Conservation (phyloP, 2,113 vertebrate species). For the Bucco capensis region DNA sequence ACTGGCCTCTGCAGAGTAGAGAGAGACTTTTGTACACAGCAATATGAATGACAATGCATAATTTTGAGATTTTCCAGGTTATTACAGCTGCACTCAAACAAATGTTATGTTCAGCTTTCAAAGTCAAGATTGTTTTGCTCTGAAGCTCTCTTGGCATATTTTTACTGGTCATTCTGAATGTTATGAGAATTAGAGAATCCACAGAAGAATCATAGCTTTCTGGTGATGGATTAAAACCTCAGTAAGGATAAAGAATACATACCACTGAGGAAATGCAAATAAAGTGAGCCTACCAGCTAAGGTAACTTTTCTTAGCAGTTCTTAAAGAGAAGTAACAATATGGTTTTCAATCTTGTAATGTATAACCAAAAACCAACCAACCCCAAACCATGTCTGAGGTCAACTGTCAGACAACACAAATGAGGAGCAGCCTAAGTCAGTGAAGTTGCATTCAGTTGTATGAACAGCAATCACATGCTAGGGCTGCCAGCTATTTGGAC, state of each 20-base stretch:
- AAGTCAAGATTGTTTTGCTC: neutral
- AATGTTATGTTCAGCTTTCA: neutral
- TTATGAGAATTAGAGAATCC: neutral
- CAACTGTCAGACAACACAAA: neutral
- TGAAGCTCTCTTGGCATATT: neutral
- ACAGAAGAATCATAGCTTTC: neutral
- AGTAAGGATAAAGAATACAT: neutral
- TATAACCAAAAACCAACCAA: neutral
- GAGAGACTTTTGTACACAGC: neutral
- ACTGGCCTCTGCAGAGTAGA: neutral
- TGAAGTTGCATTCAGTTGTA: neutral
- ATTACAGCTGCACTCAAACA: neutral
- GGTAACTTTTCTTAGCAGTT: neutral
- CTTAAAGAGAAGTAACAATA: neutral
- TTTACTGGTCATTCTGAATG: neutral
- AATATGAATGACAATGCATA: neutral
- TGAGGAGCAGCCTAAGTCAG: neutral
- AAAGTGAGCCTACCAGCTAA: neutral
- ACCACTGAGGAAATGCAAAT: neutral
- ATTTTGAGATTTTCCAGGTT: neutral
- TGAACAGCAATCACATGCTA: neutral
- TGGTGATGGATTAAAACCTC: neutral
- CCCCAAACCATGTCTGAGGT: neutral
- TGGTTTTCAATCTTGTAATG: neutral
- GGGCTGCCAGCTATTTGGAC: neutral